These are phyloP conservation scores for Silurus lanzhouensis DNA, from an alignment of 2,797 vertebrate species.

Conservation along the genomic window DNA sequence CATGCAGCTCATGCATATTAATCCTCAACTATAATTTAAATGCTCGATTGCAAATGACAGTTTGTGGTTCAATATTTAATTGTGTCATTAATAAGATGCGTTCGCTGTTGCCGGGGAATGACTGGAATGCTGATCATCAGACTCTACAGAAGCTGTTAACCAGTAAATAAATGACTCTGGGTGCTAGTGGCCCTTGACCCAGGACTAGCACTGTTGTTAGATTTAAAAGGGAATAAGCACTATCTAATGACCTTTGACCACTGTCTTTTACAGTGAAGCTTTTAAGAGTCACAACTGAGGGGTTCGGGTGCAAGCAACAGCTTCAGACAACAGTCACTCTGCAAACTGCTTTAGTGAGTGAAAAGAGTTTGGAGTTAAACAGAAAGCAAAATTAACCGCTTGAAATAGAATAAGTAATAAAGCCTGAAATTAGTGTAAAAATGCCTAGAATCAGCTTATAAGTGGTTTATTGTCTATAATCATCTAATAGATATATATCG, in stretches of 20 bases:
- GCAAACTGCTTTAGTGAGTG: neutral
- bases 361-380: neutral
- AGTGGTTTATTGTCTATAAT: neutral
- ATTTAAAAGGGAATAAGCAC: neutral
- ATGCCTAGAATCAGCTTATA: neutral
- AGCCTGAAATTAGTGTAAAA: neutral
- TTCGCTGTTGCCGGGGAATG: conserved; percentile 18
- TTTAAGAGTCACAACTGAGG: conserved; percentile 3
- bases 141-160: neutral
- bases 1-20: conserved; percentile 38
- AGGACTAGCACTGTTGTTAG: neutral
- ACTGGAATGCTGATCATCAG: conserved; percentile 20
- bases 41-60: conserved; percentile 36
- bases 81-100: conserved; percentile 42
- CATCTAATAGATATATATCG: too few species aligned
- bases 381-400: neutral
- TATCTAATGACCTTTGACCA: neutral
- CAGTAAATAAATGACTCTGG: neutral
- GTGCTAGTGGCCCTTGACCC: neutral
- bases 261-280: neutral
- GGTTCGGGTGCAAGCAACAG: neutral
- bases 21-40: conserved; percentile 30
- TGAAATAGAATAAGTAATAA: neutral
- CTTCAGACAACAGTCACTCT: neutral
- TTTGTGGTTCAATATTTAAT: conserved; percentile 46